These are phyloP conservation scores for Adineta ricciae DNA, from an alignment of 2,888 invertebrate genomes.

Conservation along the genomic window DNA sequence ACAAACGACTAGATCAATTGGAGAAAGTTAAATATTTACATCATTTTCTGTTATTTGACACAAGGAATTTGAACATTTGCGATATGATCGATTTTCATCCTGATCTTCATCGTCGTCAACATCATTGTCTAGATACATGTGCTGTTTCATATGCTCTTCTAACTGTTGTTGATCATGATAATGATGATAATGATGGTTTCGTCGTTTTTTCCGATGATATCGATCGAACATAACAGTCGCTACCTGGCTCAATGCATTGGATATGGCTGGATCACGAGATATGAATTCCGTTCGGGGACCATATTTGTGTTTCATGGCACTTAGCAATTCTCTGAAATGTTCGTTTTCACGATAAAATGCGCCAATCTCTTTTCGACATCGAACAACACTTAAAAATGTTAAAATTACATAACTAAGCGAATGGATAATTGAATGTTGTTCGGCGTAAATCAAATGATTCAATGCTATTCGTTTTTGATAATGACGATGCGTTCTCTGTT, in stretches of 20 bases:
- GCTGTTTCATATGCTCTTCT: not conserved
- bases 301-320: conserved; percentile 30
- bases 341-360: conserved; percentile 30
- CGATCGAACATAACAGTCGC: conserved; percentile 18
- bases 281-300: conserved; percentile 24
- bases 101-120: not conserved
- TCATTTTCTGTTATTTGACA: conserved; percentile 15
- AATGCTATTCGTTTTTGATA: not conserved
- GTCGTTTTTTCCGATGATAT: not conserved
- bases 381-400: conserved; percentile 27
- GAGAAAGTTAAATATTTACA: not conserved
- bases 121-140: not conserved
- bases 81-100: not conserved
- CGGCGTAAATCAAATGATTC: conserved; percentile 32
- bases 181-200: not conserved
- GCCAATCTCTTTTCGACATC: conserved; percentile 25
- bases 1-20: not conserved
- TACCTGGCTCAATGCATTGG: conserved; percentile 23
- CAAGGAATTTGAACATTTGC: conserved; percentile 13
- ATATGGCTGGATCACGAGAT: conserved; percentile 23
- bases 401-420: conserved; percentile 27
- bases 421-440: conserved; percentile 25
- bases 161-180: not conserved
- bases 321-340: conserved; percentile 30
- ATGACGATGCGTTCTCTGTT: not conserved